Evolutionary conservation across 1,140 invertebrate genomes (phyloP), one percentile per base, ranked within the genome.

Genomic region (Drosophila sproati): DNA sequence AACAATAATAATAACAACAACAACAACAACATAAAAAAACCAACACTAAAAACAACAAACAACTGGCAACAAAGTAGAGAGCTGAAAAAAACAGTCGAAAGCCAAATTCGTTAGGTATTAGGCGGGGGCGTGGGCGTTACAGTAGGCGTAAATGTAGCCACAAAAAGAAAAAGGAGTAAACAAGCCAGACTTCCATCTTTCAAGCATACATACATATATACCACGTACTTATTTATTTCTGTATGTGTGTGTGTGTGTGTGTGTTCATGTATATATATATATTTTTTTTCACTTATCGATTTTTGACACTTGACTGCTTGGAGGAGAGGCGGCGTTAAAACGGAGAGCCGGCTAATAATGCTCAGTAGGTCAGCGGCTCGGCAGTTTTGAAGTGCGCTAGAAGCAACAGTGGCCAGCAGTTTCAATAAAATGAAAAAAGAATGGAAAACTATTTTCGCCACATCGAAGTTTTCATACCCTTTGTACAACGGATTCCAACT

Each of bases 311-410:
- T 80, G 85, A 75, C 80, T 73, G 77, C 32, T 48, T 59, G 35
- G 45, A 37, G 6, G 35, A 55, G 54, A 52, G 60, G 43, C 34
- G 28, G 12, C 39, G 12, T 56, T 28, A 55, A 54, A 77, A 63
- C 61, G 48, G 55, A 62, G 79, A 70, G 78, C 83, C 85, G 83
- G 83, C 83, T 88, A 88, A 88, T 88, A 89, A 83, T 74, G 80
- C 80, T 88, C 74, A 88, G 80, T 87, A 88, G 82, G 82, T 88
- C 82, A 88, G 73, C 77, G 83, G 61, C 78, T 51, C 52, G 54
- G 68, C 78, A 80, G 78, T 64, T 67, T 83, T 83, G 80, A 80
- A 88, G 82, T 87, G 83, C 80, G 80, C 83, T 80, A 64, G 85
- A 88, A 89, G 83, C 83, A 88, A 88, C 83, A 88, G 85, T 83